Percentiles rank a stretch among this genome's conserved stretches.
phyloP scores from a whole-genome alignment of 1,140 invertebrate genomes.

The Sitophilus oryzae region DNA sequence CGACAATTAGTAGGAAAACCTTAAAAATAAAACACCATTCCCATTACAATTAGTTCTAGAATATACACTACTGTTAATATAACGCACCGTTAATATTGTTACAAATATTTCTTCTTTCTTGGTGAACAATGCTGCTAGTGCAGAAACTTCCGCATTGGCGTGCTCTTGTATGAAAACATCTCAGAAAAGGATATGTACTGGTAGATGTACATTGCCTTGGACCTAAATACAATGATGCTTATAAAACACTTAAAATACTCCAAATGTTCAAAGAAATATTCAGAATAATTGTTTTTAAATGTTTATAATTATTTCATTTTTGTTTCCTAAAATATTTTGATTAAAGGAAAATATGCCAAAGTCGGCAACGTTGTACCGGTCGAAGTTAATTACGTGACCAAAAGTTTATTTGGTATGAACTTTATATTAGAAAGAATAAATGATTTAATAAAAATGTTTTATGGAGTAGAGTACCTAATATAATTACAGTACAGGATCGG shows the following conservation, averaged over 20 bases:
- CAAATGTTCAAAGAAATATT: not conserved
- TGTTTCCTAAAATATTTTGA: no score
- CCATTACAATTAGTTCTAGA: not conserved
- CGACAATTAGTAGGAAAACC: no score
- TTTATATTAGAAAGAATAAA: no score
- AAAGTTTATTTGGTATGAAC: no score
- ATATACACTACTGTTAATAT: constrained; percentile 11
- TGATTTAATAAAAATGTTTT: no score
- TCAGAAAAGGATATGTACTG: constrained; percentile 25
- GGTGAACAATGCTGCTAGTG: constrained; percentile 33
- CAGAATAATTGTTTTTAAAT: no score
- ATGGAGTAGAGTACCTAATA: no score
- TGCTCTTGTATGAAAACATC: constrained; percentile 37
- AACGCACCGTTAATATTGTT: constrained; percentile 18
- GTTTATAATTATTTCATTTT: no score
- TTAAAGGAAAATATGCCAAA: no score
- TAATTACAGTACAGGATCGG: no score
- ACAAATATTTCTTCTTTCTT: constrained; percentile 35
- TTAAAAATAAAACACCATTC: not conserved
- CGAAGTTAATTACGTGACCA: no score
- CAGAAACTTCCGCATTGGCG: constrained; percentile 37
- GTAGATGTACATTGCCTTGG: constrained; percentile 36
- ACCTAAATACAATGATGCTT: constrained; percentile 27
- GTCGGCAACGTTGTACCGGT: no score
- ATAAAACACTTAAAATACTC: not conserved